Conservation (phyloP, 2,797 vertebrate species). For the Holocentrus rufus region DNA sequence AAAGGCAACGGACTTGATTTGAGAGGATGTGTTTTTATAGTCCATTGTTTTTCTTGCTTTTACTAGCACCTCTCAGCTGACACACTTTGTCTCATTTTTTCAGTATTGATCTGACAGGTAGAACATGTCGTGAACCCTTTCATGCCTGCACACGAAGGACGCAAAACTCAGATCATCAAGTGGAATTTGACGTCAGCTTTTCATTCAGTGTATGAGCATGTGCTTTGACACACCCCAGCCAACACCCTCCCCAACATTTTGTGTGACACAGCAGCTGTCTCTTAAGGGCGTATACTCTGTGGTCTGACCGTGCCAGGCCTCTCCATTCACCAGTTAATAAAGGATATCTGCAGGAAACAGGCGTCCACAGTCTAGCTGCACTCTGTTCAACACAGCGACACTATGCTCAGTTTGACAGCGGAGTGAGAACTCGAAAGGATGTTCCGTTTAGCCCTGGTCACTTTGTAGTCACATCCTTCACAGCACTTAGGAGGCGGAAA, state of each 20-base stretch:
- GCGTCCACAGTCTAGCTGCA: neutral
- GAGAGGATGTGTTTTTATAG: too few species aligned
- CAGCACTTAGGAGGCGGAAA: neutral
- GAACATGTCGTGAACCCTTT: too few species aligned
- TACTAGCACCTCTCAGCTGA: too few species aligned
- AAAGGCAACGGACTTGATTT: too few species aligned
- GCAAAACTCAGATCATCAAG: too few species aligned
- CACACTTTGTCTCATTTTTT: too few species aligned
- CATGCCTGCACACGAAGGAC: too few species aligned
- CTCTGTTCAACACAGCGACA: constrained; percentile 18
- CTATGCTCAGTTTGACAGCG: constrained; percentile 9
- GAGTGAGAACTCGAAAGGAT: neutral
- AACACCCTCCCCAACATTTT: constrained; percentile 58
- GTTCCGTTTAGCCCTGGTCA: neutral
- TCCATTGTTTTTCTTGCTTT: too few species aligned
- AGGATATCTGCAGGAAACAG: constrained; percentile 35
- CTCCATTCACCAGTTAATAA: constrained; percentile 5
- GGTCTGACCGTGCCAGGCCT: constrained; percentile 60
- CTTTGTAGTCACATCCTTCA: neutral
- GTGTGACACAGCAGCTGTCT: constrained; percentile 87
- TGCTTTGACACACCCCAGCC: constrained; percentile 12
- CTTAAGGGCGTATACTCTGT: constrained; percentile 80
- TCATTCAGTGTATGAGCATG: neutral
- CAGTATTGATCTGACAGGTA: too few species aligned
- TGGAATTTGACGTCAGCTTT: too few species aligned